A percentile compares a stretch with the other conserved stretches of the same genome.
Evolutionary conservation across 1,140 invertebrate genomes (phyloP).

Genomic region (Diploscapter pachys): DNA sequence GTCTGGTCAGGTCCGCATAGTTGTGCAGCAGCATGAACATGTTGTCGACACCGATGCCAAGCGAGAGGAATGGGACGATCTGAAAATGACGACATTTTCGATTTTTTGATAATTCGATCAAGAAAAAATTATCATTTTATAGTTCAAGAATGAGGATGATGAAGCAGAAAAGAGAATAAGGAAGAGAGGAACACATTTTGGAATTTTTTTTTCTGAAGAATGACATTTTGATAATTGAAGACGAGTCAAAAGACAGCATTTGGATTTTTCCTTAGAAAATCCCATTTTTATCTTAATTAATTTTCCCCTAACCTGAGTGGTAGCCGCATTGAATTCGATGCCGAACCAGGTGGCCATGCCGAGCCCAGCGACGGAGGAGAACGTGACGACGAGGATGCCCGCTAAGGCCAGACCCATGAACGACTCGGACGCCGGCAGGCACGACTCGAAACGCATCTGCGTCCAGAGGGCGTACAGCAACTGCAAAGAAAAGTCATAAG

Average conservation of each 20-base stretch:
- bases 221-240: no score
- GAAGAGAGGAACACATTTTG: no score
- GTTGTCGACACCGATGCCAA: constrained; percentile 86
- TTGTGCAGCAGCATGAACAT: constrained; percentile 88
- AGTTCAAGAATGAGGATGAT: constrained; percentile 8
- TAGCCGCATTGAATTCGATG: constrained; percentile 91
- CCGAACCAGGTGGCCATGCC: constrained; percentile 88
- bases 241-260: no score
- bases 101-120: no score
- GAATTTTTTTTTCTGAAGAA: no score
- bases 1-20: constrained; percentile 68
- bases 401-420: constrained; percentile 79
- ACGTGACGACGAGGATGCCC: constrained; percentile 79
- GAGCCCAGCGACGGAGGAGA: constrained; percentile 78
- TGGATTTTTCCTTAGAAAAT: no score
- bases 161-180: constrained; percentile 1
- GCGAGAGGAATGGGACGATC: constrained; percentile 84
- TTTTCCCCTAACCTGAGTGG: constrained; percentile 72
- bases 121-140: no score
- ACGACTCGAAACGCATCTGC: constrained; percentile 67
- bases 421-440: constrained; percentile 76
- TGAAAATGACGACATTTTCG: constrained; percentile 49
- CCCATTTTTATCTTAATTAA: no score
- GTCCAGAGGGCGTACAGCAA: constrained; percentile 77
- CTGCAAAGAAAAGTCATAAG: constrained; percentile 61